Percentiles rank a stretch among this genome's conserved stretches.
phyloP scores from a whole-genome alignment of 2,888 invertebrate genomes.

The Suillia variegata region DNA sequence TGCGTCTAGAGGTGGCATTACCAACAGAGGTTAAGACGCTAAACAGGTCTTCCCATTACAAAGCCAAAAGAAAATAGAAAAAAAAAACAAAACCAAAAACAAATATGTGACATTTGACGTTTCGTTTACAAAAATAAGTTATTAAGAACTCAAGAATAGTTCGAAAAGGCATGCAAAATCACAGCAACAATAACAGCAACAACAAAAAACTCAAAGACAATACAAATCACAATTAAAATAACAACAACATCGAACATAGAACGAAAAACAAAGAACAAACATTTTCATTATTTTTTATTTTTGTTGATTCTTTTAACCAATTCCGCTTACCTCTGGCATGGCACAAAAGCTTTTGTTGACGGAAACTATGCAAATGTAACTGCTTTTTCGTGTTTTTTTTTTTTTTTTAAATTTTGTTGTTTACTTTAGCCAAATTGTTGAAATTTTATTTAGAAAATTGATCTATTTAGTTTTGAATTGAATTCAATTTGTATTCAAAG shows the following conservation, averaged over 20 bases:
- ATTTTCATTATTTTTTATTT: too few relatives aligned
- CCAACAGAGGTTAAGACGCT: conserved; percentile 12
- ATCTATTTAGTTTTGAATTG: too few relatives aligned
- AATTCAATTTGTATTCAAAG: too few relatives aligned
- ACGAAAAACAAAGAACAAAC: conserved; percentile 21
- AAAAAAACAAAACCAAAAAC: too few relatives aligned
- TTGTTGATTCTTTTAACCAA: conserved; percentile 15
- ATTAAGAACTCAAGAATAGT: background rate
- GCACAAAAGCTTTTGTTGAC: conserved; percentile 56
- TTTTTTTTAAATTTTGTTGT: conserved; percentile 29
- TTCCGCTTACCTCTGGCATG: conserved; percentile 53
- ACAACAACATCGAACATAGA: conserved; percentile 15
- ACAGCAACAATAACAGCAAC: conserved; percentile 23
- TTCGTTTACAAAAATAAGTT: background rate
- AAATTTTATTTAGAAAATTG: background rate
- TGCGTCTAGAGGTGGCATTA: conserved; percentile 21
- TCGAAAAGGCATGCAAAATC: conserved; percentile 20
- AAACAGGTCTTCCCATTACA: conserved; percentile 17
- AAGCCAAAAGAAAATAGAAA: too few relatives aligned
- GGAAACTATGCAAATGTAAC: conserved; percentile 54
- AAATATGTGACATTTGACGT: conserved; percentile 23
- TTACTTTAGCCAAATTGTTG: conserved; percentile 9
- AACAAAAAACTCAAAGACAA: conserved; percentile 7
- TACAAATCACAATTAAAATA: conserved; percentile 9
- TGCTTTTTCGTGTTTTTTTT: conserved; percentile 30